phyloP scores from a whole-genome alignment of 1,140 invertebrate species.

The Penaeus japonicus region DNA sequence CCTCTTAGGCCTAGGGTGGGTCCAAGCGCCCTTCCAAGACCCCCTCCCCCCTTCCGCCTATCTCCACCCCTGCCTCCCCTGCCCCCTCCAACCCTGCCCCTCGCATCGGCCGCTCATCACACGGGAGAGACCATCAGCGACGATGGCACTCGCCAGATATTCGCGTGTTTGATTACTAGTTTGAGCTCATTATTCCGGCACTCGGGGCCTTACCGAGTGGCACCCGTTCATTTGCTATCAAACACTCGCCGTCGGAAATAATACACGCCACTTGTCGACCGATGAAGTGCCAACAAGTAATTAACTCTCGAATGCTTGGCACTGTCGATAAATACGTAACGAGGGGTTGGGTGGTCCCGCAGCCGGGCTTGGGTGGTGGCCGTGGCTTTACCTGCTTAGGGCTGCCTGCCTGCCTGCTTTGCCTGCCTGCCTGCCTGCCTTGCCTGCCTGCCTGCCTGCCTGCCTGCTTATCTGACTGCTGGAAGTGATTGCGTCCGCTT shows the following conservation, averaged over 20 bases:
- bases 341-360: background rate
- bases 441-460: too few species aligned
- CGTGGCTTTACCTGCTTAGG: too few species aligned
- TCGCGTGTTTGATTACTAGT: constrained; percentile 41
- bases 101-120: background rate
- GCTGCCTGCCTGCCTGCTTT: too few species aligned
- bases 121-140: constrained; percentile 20
- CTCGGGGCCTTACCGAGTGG: constrained; percentile 8
- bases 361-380: too few species aligned
- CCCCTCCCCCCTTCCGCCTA: background rate
- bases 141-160: constrained; percentile 35
- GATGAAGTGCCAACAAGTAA: constrained; percentile 49
- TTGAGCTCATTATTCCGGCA: constrained; percentile 42
- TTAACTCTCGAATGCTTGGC: constrained; percentile 20
- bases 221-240: constrained; percentile 47
- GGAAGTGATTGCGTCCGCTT: too few species aligned
- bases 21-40: background rate
- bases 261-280: constrained; percentile 28
- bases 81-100: background rate
- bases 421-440: too few species aligned
- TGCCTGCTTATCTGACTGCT: too few species aligned
- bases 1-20: too few species aligned
- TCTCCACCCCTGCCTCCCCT: background rate
- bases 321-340: background rate
- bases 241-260: constrained; percentile 48